A percentile compares a stretch with the other conserved stretches of the same genome.
Evolutionary conservation across 2,113 vertebrate species (phyloP).

Genomic region (Cyprichromis sp.): DNA sequence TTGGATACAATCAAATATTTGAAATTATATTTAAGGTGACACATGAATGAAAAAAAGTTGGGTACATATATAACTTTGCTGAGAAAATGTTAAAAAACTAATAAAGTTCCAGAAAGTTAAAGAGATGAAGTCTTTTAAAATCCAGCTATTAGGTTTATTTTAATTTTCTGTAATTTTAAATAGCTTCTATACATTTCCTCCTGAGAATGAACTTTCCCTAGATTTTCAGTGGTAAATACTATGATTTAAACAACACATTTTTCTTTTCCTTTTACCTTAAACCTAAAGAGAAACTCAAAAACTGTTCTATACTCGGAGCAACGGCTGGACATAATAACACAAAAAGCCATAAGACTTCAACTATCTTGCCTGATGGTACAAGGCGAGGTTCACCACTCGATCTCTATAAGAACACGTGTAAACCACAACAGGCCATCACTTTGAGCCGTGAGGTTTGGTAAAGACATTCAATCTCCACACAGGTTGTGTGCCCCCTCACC

Average conservation of each 20-base stretch:
- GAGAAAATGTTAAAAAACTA: not conserved
- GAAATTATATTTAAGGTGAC: not conserved
- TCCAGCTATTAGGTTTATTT: not conserved
- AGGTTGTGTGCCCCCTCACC: not conserved
- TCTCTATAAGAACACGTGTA: conserved; percentile 9
- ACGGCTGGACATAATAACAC: not conserved
- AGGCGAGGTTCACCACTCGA: not conserved
- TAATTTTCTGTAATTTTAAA: not conserved
- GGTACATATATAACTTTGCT: not conserved
- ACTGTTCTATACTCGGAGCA: not conserved
- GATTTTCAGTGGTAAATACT: not conserved
- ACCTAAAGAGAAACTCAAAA: not conserved
- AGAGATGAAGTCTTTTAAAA: not conserved
- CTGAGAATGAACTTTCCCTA: not conserved
- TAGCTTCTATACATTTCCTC: not conserved
- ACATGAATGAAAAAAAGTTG: accelerated
- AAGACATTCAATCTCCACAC: conserved; percentile 58
- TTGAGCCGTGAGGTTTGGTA: conserved; percentile 11
- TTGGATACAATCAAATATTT: not conserved
- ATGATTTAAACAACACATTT: not conserved
- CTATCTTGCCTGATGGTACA: not conserved
- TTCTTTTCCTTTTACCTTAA: not conserved
- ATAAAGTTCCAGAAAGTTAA: not conserved
- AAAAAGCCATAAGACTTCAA: not conserved
- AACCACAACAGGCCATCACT: conserved; percentile 32